These are phyloP conservation scores for Gordius sp. DNA, from an alignment of 2,888 invertebrate genomes.

Conservation along the genomic window DNA sequence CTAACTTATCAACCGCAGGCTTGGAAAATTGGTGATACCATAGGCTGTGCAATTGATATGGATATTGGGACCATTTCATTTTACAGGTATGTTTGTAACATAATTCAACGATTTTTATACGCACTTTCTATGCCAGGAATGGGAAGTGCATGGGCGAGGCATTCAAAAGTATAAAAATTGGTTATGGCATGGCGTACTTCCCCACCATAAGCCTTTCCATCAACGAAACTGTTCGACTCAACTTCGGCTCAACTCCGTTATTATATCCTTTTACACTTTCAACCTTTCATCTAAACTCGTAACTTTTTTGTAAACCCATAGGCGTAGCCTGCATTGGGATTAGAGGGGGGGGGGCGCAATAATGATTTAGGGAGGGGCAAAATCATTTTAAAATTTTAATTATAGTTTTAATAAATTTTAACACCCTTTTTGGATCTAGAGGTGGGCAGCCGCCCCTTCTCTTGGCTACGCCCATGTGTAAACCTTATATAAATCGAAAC, in stretches of 20 bases:
- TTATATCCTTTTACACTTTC: slow-evolving; percentile 18
- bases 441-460: too few relatives aligned
- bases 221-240: slow-evolving; percentile 47
- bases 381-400: too few relatives aligned
- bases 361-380: too few relatives aligned
- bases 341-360: too few relatives aligned
- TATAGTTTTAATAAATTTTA: too few relatives aligned
- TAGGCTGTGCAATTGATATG: slow-evolving; percentile 46
- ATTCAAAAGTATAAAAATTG: slow-evolving; percentile 42
- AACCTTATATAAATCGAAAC: too few relatives aligned
- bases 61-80: slow-evolving; percentile 43
- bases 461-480: too few relatives aligned
- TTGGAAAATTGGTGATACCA: slow-evolving; percentile 57
- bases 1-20: slow-evolving; percentile 26
- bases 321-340: too few relatives aligned
- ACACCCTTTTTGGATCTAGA: too few relatives aligned
- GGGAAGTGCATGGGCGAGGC: slow-evolving; percentile 47
- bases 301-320: too few relatives aligned
- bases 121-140: slow-evolving; percentile 38
- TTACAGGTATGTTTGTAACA: slow-evolving; percentile 31
- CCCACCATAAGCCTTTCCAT: slow-evolving; percentile 51
- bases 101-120: slow-evolving; percentile 8
- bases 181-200: slow-evolving; percentile 48
- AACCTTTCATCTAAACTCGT: too few relatives aligned
- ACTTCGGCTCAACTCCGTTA: slow-evolving; percentile 44